Conservation (phyloP, 1,140 invertebrate species). For the Eubasilissa regina region DNA sequence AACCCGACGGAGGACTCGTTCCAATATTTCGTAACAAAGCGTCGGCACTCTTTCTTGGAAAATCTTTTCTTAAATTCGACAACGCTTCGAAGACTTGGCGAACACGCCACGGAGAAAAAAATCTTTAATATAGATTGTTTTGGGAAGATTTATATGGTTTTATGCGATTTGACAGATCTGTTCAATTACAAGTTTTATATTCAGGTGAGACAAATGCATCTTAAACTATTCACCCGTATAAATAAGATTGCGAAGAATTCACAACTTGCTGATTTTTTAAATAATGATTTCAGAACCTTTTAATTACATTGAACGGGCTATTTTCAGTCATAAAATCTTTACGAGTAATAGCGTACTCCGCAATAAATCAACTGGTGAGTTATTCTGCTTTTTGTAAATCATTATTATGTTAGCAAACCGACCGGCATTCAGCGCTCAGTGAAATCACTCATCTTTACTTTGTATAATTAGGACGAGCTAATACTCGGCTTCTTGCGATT, state of each 20-base stretch:
- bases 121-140: neutral
- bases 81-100: neutral
- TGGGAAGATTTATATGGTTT: constrained; percentile 12
- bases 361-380: constrained; percentile 1
- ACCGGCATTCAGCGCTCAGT: too few species aligned
- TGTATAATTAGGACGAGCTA: too few species aligned
- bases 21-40: neutral
- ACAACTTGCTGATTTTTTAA: neutral
- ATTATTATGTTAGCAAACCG: too few species aligned
- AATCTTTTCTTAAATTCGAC: neutral
- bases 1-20: neutral
- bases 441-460: too few species aligned
- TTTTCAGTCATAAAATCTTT: constrained; percentile 9
- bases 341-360: neutral
- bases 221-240: too few species aligned
- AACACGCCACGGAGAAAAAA: neutral
- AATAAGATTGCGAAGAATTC: neutral
- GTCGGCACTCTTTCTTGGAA: neutral
- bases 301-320: neutral
- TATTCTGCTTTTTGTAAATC: too few species aligned
- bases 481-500: too few species aligned
- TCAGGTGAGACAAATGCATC: constrained; percentile 30
- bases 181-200: neutral
- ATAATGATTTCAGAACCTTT: constrained; percentile 9
- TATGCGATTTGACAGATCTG: constrained; percentile 4